Percentiles rank a stretch among this genome's conserved stretches.
Conservation (phyloP, 2,888 invertebrate species). For the Oscheius sp. region DNA sequence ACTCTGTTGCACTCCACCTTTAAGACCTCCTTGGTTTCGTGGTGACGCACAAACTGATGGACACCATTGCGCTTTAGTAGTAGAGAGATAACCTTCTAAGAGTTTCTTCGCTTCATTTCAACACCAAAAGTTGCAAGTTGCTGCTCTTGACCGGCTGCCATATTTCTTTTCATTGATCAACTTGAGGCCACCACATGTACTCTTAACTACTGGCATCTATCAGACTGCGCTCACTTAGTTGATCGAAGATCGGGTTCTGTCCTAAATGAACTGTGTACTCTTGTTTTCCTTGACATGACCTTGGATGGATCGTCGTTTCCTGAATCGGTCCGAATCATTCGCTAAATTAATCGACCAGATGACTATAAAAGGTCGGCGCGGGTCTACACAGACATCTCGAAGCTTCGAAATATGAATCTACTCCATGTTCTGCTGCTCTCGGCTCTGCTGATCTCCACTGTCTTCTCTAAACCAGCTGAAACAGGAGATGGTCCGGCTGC, state of each 20-base stretch:
- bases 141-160: background rate
- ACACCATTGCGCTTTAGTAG: too few relatives aligned
- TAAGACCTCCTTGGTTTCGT: background rate
- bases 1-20: background rate
- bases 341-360: conserved; percentile 13
- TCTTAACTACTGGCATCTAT: conserved; percentile 22
- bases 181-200: conserved; percentile 16
- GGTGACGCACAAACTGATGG: too few relatives aligned
- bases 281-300: conserved; percentile 9
- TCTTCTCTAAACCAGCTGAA: background rate
- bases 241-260: conserved; percentile 15
- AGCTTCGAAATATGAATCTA: background rate
- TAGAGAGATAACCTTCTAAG: background rate
- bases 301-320: background rate
- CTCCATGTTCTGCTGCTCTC: conserved; percentile 2
- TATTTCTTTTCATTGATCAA: conserved; percentile 13
- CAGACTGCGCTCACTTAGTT: background rate
- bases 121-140: background rate
- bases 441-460: conserved; percentile 2
- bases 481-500: background rate
- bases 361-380: conserved; percentile 5
- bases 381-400: background rate
- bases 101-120: background rate
- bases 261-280: background rate
- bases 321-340: conserved; percentile 11